Conservation (phyloP, 2,888 invertebrate species). For the Acrobasis suavella region DNA sequence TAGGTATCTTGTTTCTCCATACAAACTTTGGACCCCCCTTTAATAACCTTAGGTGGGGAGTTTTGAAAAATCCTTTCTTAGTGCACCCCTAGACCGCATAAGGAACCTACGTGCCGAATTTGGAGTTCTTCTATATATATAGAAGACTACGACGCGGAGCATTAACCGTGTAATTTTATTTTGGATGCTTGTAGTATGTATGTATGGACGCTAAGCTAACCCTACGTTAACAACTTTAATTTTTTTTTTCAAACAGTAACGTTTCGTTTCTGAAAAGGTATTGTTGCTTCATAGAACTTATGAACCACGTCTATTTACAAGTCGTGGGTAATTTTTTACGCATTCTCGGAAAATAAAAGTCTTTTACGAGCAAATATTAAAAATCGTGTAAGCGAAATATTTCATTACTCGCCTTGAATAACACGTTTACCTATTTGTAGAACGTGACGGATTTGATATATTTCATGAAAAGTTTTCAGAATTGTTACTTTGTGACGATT, state of each 20-base stretch:
- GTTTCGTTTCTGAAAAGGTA: neutral
- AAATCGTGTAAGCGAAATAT: constrained; percentile 1
- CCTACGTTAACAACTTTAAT: neutral
- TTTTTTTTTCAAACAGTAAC: neutral
- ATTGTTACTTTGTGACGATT: neutral
- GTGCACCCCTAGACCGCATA: no score
- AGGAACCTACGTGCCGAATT: no score
- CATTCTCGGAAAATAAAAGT: neutral
- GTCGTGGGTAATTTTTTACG: neutral
- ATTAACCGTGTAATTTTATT: no score
- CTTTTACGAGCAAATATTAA: constrained; percentile 3
- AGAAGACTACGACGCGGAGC: no score
- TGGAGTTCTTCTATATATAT: no score
- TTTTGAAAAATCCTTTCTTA: no score
- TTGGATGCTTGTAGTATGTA: no score
- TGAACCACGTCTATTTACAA: neutral
- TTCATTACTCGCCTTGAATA: neutral
- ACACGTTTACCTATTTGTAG: neutral
- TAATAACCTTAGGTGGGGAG: no score
- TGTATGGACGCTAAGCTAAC: no score
- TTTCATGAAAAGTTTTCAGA: neutral
- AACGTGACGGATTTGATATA: neutral
- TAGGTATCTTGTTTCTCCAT: no score
- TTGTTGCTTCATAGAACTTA: neutral
- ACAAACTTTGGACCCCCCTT: no score